Evolutionary conservation across 2,113 vertebrate species (phyloP).

Genomic region (Catharus fuscescens): DNA sequence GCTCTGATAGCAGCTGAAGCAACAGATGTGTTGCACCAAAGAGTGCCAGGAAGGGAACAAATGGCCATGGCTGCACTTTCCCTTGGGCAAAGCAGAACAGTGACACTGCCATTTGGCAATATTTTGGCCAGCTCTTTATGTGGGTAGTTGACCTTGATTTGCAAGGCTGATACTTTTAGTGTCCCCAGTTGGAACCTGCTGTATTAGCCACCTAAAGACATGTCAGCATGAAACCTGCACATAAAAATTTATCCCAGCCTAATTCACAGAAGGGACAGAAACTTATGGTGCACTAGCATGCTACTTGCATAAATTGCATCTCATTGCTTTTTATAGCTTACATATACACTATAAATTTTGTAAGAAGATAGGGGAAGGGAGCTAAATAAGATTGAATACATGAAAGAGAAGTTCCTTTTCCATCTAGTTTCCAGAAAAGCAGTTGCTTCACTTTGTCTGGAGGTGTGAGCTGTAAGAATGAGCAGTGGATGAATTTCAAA

Average conservation of each 20-base stretch:
- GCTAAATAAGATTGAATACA: conserved; percentile 19
- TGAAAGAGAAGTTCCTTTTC: neutral
- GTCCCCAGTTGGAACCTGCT: neutral
- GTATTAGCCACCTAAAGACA: neutral
- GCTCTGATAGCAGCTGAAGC: conserved; percentile 57
- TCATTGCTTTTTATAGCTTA: conserved; percentile 51
- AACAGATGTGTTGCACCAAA: conserved; percentile 67
- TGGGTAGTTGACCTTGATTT: conserved; percentile 25
- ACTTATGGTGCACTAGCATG: neutral
- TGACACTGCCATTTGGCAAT: neutral
- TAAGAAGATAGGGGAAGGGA: conserved; percentile 3
- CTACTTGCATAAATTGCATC: conserved; percentile 47
- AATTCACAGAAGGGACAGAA: neutral
- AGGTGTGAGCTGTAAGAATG: conserved; percentile 53
- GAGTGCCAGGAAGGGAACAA: conserved; percentile 40
- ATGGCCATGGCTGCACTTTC: neutral
- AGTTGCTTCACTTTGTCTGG: conserved; percentile 50
- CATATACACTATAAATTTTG: conserved; percentile 23
- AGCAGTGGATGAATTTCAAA: conserved; percentile 57
- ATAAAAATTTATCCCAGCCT: neutral
- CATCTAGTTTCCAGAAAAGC: conserved; percentile 29
- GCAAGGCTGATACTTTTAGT: neutral
- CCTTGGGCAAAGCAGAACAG: neutral
- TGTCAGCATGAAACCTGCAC: neutral
- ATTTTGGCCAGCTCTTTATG: neutral